Percentiles rank a stretch among this genome's conserved stretches.
Conservation (phyloP, 2,888 invertebrate species). For the Dexiosoma caninum region DNA sequence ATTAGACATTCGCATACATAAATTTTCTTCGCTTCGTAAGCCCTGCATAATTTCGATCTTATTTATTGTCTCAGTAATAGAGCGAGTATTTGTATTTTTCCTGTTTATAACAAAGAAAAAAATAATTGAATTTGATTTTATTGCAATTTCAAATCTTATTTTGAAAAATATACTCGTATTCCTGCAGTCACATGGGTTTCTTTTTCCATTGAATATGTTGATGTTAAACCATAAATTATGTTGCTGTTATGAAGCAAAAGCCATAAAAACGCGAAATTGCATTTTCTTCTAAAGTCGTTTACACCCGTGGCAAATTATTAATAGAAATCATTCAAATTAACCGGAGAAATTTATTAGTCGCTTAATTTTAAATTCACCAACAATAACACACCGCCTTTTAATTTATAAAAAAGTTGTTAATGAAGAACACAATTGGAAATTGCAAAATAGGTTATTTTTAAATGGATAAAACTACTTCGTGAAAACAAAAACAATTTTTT, state of each 20-base stretch:
- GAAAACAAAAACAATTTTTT: too few species aligned
- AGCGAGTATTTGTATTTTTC: not conserved
- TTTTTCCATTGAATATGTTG: slow-evolving; percentile 10
- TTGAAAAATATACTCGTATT: not conserved
- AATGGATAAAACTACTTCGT: too few species aligned
- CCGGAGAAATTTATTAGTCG: too few species aligned
- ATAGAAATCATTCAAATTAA: too few species aligned
- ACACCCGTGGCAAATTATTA: slow-evolving; percentile 10
- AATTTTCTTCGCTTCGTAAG: too few species aligned
- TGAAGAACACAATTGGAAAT: too few species aligned
- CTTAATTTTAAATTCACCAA: too few species aligned
- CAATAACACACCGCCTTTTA: too few species aligned
- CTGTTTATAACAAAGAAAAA: not conserved
- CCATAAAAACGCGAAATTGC: slow-evolving; percentile 61
- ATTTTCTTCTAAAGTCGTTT: slow-evolving; percentile 52
- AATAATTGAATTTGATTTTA: slow-evolving; percentile 59
- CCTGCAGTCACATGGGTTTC: not conserved
- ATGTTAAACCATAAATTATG: slow-evolving; percentile 58
- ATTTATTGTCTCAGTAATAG: not conserved
- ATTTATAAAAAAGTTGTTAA: too few species aligned
- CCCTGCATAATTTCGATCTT: too few species aligned
- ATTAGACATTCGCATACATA: too few species aligned
- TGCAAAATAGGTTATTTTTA: too few species aligned
- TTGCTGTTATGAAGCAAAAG: slow-evolving; percentile 26
- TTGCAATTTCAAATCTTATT: slow-evolving; percentile 46